Evolutionary conservation across 2,888 invertebrate genomes (phyloP), one percentile per base, ranked within the genome.

Genomic region (Melanostoma mellinum): DNA sequence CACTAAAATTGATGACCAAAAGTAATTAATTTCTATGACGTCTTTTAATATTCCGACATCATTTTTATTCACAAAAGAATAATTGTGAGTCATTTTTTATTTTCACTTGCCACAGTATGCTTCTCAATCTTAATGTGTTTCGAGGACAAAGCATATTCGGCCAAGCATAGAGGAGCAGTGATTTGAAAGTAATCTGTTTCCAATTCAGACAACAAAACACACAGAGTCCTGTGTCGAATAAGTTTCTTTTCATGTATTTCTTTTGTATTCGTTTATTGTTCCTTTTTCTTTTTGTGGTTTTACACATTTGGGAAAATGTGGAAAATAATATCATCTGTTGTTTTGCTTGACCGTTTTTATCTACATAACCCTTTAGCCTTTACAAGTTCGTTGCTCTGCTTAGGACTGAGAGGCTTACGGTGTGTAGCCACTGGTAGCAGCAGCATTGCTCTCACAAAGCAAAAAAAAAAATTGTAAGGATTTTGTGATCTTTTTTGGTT

Each of bases 11-110:
- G 72, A 68, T 73, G 67, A 55, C 44, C 50, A 6, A 55, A 58
- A 69, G 55, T 63, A 68, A 79, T 79, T 74, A 79, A 68, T 68
- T 50, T 20, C 33, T 20, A 48, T 79, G 79, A 73, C 73, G 73
- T 44, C 53, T 53, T 53, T 10, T 5, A 32, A 33, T 52, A 48
- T 48, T 48, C 33, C 42, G 32, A 32, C 6, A 42, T 42, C 42
- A 42, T 60, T 60, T 44, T 44, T 32, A n/a, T 10, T 32, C 40
- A 42, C 3, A 30, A 40, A 38, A 56, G 40, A 9, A n/a, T n/a
- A 20, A 10, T 20, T 30, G 20, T 38, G 10, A 20, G 35, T n/a
- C 40, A 2, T 30, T 40, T 40, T 30, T 42, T 32, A 20, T 9
- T 35, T 53, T 6, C 3, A 5, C 30, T 40, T 30, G 33, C 42